Base-by-base conservation (phyloP, 1,140 invertebrate species). In the Atta texana region DNA sequence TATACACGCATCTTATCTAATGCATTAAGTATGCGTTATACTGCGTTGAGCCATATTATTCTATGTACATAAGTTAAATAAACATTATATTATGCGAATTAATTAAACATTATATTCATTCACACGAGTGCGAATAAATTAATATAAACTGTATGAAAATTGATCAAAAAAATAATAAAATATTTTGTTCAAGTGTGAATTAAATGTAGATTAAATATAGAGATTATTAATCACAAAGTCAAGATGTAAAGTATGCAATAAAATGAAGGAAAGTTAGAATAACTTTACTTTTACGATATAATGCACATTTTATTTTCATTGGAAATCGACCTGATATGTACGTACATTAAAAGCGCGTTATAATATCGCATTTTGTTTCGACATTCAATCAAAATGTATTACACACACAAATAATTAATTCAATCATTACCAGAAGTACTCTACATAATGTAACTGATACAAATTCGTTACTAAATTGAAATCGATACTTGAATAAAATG, bases 381-480 rank as follows among this genome's bases (percentile, higher is more conserved):
- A 63, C 21, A 6, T 66, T 78, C 51, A 78, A 66, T 78, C 57
- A 34, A 78, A 78, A 78, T 66, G 5, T 66, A 53, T 31, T 64
- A 34, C 39, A 21, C 31, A 76, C 16, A 28, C 59, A 57, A 55
- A 31, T 66, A 53, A 78, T 78, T 51, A 61, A 61, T 44, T 76
- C 21, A 61, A 64, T 78, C 24, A 64, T 78, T 51, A 51, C 6
- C 61, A 51, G 7, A 49, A 64, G 39, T 57, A 51, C 61, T 78
- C 8, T 21, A 49, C 24, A 66, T 44, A 76, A 61, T 24, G 34
- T 61, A 61, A 76, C 31, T 61, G 74, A 76, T 39, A 61, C 34
- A 44, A 76, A 61, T 44, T 76, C 16, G 21, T 72, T 72, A 72
- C 49, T 51, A 76, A 7, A 76, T 76, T 76, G 55, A 44, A 76